Evolutionary conservation across 2,797 vertebrate genomes (phyloP).

Genomic region (Aselliscus stoliczkanus): DNA sequence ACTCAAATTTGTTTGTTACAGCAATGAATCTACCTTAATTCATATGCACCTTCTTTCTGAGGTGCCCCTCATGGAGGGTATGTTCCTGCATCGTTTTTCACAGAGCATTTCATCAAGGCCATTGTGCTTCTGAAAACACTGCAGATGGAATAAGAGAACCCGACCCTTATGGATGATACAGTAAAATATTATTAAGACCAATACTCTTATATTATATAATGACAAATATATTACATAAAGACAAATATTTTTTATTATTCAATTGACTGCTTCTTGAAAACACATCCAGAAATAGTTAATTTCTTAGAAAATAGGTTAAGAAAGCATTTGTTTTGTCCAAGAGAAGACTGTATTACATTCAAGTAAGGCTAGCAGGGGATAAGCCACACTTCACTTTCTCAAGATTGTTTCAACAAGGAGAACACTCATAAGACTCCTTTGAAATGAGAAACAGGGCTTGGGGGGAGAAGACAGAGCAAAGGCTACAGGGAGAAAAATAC

Average conservation of each 20-base stretch:
- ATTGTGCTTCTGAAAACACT: background rate
- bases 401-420: slow-evolving; percentile 13
- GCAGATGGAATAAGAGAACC: background rate
- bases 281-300: slow-evolving; percentile 10
- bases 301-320: background rate
- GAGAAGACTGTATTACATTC: background rate
- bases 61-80: background rate
- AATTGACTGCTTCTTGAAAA: slow-evolving; percentile 9
- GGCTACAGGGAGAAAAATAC: slow-evolving; percentile 37
- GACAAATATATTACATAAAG: background rate
- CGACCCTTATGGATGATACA: background rate
- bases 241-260: slow-evolving; percentile 36
- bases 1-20: background rate
- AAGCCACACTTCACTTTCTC: slow-evolving; percentile 30
- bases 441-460: slow-evolving; percentile 40
- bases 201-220: background rate
- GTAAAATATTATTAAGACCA: background rate
- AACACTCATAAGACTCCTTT: background rate
- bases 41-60: background rate
- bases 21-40: background rate
- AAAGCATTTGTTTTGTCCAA: slow-evolving; percentile 1
- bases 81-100: background rate
- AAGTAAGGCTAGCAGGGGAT: background rate
- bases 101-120: background rate
- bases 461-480: background rate